Percentiles rank a stretch among this genome's conserved stretches.
These are phyloP conservation scores for Carduelis carduelis DNA, from an alignment of 2,797 vertebrate species.

Conservation along the genomic window DNA sequence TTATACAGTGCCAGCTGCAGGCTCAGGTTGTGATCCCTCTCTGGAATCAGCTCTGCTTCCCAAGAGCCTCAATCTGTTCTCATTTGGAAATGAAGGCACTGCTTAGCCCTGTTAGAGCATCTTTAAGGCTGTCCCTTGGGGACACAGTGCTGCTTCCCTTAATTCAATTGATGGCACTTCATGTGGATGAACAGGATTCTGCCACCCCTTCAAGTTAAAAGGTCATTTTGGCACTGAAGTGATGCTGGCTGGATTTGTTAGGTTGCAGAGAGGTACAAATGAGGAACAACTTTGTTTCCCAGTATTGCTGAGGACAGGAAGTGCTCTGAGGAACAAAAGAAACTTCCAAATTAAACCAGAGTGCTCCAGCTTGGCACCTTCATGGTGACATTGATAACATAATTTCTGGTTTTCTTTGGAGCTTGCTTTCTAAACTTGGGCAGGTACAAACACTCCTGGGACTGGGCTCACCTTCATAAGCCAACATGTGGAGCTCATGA, in stretches of 20 bases:
- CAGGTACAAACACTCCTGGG: not conserved
- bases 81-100: not conserved
- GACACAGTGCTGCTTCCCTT: not conserved
- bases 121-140: not conserved
- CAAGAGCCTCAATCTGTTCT: not conserved
- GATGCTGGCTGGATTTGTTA: not conserved
- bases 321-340: not conserved
- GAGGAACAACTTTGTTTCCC: not conserved
- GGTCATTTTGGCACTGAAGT: not conserved
- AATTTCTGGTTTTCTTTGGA: not conserved
- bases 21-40: not conserved
- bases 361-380: not conserved
- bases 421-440: not conserved
- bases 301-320: not conserved
- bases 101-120: not conserved
- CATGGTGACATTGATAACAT: not conserved
- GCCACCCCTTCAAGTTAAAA: not conserved
- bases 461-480: not conserved
- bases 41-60: not conserved
- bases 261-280: not conserved
- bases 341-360: not conserved
- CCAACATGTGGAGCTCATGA: not conserved
- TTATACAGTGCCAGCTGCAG: not conserved
- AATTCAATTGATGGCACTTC: not conserved
- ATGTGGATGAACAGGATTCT: not conserved